phyloP scores from a whole-genome alignment of 1,140 invertebrate genomes.

The Marisa cornuarietis region DNA sequence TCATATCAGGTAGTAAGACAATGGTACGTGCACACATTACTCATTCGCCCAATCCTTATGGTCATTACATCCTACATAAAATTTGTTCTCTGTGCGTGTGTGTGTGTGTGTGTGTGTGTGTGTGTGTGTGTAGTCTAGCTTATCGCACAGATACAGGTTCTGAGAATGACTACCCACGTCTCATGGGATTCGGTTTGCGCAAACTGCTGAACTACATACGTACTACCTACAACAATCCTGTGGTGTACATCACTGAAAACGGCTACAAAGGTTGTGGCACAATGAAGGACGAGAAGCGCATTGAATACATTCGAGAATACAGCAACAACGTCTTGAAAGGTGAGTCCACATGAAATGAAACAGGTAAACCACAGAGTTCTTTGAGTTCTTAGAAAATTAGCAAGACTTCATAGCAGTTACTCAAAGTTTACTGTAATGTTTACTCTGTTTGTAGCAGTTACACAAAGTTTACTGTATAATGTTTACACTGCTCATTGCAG shows the following conservation, averaged over 20 bases:
- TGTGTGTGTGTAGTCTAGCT: constrained; percentile 16
- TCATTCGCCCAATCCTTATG: no score
- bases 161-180: constrained; percentile 61
- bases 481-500: no score
- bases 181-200: constrained; percentile 71
- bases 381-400: no score
- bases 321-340: constrained; percentile 42
- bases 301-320: constrained; percentile 62
- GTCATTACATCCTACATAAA: no score
- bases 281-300: constrained; percentile 68
- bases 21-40: no score
- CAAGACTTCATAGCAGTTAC: no score
- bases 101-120: not conserved
- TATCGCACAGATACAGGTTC: constrained; percentile 25
- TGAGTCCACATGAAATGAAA: not conserved
- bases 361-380: not conserved
- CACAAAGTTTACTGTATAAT: no score
- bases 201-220: constrained; percentile 73
- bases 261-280: constrained; percentile 69
- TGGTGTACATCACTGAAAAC: constrained; percentile 75
- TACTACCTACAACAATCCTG: constrained; percentile 70
- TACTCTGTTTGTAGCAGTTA: no score
- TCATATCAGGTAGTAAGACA: no score
- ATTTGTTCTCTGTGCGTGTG: no score
- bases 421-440: no score